Percentiles rank a stretch among this genome's conserved stretches.
phyloP scores from a whole-genome alignment of 2,797 vertebrate genomes.

The Synanceia verrucosa region DNA sequence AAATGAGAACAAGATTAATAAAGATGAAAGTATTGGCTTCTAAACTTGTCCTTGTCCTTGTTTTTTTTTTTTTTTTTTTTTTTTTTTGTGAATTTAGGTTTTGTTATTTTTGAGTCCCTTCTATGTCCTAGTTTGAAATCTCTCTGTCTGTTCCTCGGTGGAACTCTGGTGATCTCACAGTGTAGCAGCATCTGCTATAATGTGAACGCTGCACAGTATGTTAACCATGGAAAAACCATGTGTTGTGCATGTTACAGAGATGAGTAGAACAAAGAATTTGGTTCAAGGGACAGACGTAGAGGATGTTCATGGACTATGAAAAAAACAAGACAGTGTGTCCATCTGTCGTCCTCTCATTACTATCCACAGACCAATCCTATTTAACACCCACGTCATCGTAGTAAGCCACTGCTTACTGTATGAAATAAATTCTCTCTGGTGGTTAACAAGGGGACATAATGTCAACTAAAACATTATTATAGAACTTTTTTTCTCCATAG shows the following conservation, averaged over 20 bases:
- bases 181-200: not conserved
- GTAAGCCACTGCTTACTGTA: slow-evolving; percentile 42
- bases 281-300: not conserved
- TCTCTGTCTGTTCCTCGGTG: not conserved
- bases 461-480: not conserved
- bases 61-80: slow-evolving; percentile 9
- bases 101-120: not conserved
- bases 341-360: slow-evolving; percentile 52
- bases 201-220: not conserved
- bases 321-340: slow-evolving; percentile 40
- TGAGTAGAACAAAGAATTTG: not conserved
- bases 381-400: slow-evolving; percentile 57
- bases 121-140: not conserved
- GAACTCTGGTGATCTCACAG: not conserved
- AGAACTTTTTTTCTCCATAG: not conserved
- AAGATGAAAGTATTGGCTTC: slow-evolving; percentile 86
- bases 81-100: not conserved
- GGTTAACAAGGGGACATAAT: not conserved
- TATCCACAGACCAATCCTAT: slow-evolving; percentile 63
- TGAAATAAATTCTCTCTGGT: slow-evolving; percentile 34
- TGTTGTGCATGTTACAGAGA: not conserved
- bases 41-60: slow-evolving; percentile 51
- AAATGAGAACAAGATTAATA: slow-evolving; percentile 86
- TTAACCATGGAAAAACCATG: not conserved
- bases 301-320: not conserved